Evolutionary conservation across 2,888 invertebrate genomes (phyloP).

Genomic region (Hermaeophaga mercurialis): DNA sequence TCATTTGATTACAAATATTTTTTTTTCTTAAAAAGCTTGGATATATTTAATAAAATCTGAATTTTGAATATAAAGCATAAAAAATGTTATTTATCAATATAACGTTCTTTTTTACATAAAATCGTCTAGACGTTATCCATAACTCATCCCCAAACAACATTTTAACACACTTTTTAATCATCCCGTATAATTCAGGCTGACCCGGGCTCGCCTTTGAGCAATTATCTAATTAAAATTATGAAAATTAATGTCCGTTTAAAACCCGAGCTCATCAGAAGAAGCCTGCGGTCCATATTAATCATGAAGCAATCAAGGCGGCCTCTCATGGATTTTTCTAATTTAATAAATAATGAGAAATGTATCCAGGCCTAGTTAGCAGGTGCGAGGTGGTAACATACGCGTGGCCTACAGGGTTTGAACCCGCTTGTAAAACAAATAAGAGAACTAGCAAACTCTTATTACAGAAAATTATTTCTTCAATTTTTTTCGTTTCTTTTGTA

Average conservation of each 20-base stretch:
- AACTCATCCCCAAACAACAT: no score
- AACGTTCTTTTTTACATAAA: no score
- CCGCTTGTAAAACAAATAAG: no score
- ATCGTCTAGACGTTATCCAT: no score
- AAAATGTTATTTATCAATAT: no score
- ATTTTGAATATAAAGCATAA: no score
- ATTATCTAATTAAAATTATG: constrained; percentile 45
- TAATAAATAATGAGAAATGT: constrained; percentile 58
- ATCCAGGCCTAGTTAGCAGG: constrained; percentile 56
- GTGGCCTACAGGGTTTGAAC: background rate
- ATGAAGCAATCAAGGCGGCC: constrained; percentile 53
- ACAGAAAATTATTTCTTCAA: no score
- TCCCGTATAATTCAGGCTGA: constrained; percentile 1
- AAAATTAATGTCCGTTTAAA: constrained; percentile 58
- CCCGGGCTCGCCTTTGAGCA: constrained; percentile 55
- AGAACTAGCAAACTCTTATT: no score
- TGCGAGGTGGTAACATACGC: constrained; percentile 39
- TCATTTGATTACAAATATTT: no score
- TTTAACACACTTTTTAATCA: background rate
- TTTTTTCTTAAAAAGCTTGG: no score
- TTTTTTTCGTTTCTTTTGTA: no score
- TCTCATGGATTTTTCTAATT: constrained; percentile 58
- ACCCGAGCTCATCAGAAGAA: constrained; percentile 56
- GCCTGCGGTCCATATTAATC: constrained; percentile 56
- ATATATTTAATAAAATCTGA: no score